Percentiles rank a stretch among this genome's conserved stretches.
Conservation (phyloP, 2,888 invertebrate species). For the Hydriomena furcata region DNA sequence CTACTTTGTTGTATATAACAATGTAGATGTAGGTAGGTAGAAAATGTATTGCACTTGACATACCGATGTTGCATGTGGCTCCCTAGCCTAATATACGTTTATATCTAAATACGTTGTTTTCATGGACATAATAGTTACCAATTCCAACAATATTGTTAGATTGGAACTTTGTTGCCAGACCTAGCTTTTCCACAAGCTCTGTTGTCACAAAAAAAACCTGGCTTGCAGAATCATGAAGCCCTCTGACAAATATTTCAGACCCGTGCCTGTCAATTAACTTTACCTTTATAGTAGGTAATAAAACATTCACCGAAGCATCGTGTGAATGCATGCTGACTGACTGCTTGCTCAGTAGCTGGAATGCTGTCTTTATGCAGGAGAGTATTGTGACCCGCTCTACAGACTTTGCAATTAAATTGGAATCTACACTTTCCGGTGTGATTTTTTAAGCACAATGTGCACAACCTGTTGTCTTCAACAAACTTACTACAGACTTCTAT, state of each 20-base stretch:
- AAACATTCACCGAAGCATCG: not conserved
- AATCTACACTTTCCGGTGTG: conserved; percentile 10
- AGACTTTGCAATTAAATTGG: conserved; percentile 2
- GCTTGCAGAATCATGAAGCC: not conserved
- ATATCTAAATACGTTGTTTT: too few relatives aligned
- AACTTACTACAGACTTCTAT: conserved; percentile 5
- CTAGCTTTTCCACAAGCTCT: not conserved
- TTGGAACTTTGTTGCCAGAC: not conserved
- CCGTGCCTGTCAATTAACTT: not conserved
- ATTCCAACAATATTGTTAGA: not conserved
- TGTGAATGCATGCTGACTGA: conserved; percentile 1
- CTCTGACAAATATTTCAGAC: not conserved
- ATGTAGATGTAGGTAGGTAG: too few relatives aligned
- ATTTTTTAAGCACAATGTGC: conserved; percentile 5
- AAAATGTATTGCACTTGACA: too few relatives aligned
- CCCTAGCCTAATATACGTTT: too few relatives aligned
- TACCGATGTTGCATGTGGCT: too few relatives aligned
- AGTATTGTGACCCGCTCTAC: conserved; percentile 12
- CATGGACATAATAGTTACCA: not conserved
- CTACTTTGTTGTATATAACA: too few relatives aligned
- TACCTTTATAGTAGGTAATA: not conserved
- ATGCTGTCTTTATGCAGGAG: conserved; percentile 8
- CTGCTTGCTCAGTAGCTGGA: not conserved
- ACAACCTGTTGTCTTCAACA: conserved; percentile 8
- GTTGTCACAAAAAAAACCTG: not conserved